Conservation (phyloP, 2,888 invertebrate species). For the Andricus quercusramuli region DNA sequence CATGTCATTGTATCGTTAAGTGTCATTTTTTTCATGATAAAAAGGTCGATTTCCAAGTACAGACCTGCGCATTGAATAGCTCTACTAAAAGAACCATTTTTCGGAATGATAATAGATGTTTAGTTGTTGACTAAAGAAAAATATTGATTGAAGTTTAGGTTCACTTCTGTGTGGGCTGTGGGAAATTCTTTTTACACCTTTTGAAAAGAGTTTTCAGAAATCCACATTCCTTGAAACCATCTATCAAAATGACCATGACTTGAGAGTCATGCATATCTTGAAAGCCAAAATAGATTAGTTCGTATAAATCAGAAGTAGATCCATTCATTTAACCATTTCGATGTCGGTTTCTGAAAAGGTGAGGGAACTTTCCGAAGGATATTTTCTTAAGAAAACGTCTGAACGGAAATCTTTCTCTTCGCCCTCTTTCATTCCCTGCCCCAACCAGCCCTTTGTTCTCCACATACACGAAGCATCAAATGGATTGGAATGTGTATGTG, state of each 20-base stretch:
- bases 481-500: not conserved
- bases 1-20: not conserved
- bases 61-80: not conserved
- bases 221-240: not conserved
- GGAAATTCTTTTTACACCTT: not conserved
- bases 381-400: slow-evolving; percentile 9
- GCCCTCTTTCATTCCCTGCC: slow-evolving; percentile 8
- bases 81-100: not conserved
- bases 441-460: slow-evolving; percentile 5
- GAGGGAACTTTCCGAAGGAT: slow-evolving; percentile 8
- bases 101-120: no score
- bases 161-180: not conserved
- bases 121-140: not conserved
- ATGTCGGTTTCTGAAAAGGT: not conserved
- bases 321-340: not conserved
- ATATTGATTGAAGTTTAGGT: not conserved
- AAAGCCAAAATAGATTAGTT: not conserved
- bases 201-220: not conserved
- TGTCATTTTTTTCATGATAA: not conserved
- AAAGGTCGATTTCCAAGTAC: not conserved
- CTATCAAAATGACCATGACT: not conserved
- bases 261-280: not conserved
- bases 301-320: slow-evolving; percentile 5
- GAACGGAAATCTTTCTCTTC: slow-evolving; percentile 13
- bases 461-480: not conserved